Evolutionary conservation across 37 sponge, comb jelly and placozoan species (phyloP).

Genomic region (Amphimedon queenslandica): DNA sequence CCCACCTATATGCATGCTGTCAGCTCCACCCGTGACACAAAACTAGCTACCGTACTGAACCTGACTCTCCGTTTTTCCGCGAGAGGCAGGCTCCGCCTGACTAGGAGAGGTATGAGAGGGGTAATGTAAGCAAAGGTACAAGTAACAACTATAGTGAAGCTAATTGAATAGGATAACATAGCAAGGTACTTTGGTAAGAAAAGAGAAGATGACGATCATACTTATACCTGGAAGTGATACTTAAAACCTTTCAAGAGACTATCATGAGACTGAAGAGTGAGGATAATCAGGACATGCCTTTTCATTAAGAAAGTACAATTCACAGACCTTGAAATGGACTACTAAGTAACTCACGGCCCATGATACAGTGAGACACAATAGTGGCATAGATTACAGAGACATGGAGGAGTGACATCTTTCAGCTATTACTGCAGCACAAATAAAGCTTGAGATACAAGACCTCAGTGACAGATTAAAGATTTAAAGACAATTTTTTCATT

Average conservation of each 20-base stretch:
- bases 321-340: slow-evolving; percentile 83
- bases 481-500: too few relatives aligned
- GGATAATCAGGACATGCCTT: slow-evolving; percentile 79
- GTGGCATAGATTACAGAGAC: slow-evolving; percentile 77
- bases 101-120: too few relatives aligned
- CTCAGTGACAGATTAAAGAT: slow-evolving; percentile 74
- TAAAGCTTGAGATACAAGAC: slow-evolving; percentile 79
- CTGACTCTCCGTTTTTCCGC: too few relatives aligned
- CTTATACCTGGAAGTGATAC: slow-evolving; percentile 94
- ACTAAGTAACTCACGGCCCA: slow-evolving; percentile 51
- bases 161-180: slow-evolving; percentile 84
- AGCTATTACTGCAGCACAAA: slow-evolving; percentile 52
- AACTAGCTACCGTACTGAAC: too few relatives aligned
- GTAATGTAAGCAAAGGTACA: slow-evolving; percentile 16
- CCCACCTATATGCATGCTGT: too few relatives aligned
- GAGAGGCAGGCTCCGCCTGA: too few relatives aligned
- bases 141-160: slow-evolving; percentile 69
- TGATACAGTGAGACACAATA: slow-evolving; percentile 66
- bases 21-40: too few relatives aligned
- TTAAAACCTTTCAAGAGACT: slow-evolving; percentile 86
- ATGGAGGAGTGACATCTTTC: slow-evolving; percentile 62
- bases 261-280: too few relatives aligned
- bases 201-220: slow-evolving; percentile 95
- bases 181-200: slow-evolving; percentile 89
- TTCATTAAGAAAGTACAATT: slow-evolving; percentile 89